phyloP scores from a whole-genome alignment of 1,140 invertebrate species.

The Lordiphosa mommai region DNA sequence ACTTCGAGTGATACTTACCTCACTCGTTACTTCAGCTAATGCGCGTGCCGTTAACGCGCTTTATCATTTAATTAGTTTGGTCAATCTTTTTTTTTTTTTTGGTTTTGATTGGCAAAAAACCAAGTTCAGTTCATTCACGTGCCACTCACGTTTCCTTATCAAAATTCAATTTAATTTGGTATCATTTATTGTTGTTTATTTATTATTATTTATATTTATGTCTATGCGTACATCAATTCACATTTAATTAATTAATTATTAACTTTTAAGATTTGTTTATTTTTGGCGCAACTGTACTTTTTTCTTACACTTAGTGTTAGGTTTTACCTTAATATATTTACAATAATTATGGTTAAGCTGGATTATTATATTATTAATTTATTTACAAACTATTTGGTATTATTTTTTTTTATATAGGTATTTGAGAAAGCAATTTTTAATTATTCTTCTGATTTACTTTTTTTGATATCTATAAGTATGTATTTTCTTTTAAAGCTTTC shows the following conservation, averaged over 20 bases:
- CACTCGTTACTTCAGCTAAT: constrained; percentile 38
- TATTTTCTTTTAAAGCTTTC: constrained; percentile 42
- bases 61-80: constrained; percentile 67
- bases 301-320: constrained; percentile 19
- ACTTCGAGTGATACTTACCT: constrained; percentile 19
- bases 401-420: not conserved
- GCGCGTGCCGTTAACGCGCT: constrained; percentile 28
- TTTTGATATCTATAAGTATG: constrained; percentile 8
- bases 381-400: constrained; percentile 33
- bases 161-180: not conserved
- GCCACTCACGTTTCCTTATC: constrained; percentile 50
- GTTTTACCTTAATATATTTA: constrained; percentile 23
- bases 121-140: constrained; percentile 32
- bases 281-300: constrained; percentile 60
- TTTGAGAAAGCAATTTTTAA: constrained; percentile 23
- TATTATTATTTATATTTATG: not conserved
- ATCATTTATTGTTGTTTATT: not conserved
- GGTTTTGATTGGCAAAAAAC: not conserved
- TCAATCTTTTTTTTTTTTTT: constrained; percentile 6
- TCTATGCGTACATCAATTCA: constrained; percentile 61
- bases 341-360: constrained; percentile 57
- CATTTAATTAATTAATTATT: constrained; percentile 54
- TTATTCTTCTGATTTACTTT: constrained; percentile 25
- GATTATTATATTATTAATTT: constrained; percentile 25
- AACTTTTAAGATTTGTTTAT: constrained; percentile 14